Base-by-base conservation (phyloP, 2,888 invertebrate genomes). In the Heliothis peltigera region DNA sequence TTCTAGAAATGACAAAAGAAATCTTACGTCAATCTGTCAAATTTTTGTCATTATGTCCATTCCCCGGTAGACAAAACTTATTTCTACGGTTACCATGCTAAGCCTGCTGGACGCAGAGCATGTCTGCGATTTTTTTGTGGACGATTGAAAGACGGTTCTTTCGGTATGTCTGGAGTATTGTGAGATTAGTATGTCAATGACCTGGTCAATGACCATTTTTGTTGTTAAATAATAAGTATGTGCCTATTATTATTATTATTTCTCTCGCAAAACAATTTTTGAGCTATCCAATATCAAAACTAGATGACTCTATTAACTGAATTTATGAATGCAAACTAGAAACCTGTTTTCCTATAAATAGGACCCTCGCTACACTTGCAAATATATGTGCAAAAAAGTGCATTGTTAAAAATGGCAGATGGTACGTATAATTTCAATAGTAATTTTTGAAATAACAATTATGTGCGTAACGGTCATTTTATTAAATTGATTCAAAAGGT, bases 331-430 rank as follows among this genome's bases (percentile, higher is more conserved):
- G 85, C 81, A 87, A 87, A 87, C 78, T 82, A 35, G 32, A 85
- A 92, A 92, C 92, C 87, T 83, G 91, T 92, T 91, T 84, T 75
- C 81, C 81, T 76, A 79, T 82, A 79, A 76, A 73, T 17, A 56
- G 58, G 62, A 84, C 86, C 90, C 90, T 86, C 77, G 78, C 71
- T 71, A 80, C 76, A 77, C 70, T 89, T 82, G 91, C 91, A 64
- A 91, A 91, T n/a, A 88, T 87, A 84, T 84, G 79, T 84, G 80
- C 88, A 91, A 92, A 89, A 88, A 89, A 86, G 79, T 89, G 87
- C 88, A 87, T 88, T 91, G 90, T 91, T 74, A 48, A 82, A 80
- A 78, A 82, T 76, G 82, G 89, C 93, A 93, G 93, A 92, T 93
- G 93, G 89, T 81, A 83, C 80, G 79, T 72, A 81, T 79, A 84